Base-by-base conservation (phyloP, 2,113 vertebrate species). In the Eptatretus burgeri region DNA sequence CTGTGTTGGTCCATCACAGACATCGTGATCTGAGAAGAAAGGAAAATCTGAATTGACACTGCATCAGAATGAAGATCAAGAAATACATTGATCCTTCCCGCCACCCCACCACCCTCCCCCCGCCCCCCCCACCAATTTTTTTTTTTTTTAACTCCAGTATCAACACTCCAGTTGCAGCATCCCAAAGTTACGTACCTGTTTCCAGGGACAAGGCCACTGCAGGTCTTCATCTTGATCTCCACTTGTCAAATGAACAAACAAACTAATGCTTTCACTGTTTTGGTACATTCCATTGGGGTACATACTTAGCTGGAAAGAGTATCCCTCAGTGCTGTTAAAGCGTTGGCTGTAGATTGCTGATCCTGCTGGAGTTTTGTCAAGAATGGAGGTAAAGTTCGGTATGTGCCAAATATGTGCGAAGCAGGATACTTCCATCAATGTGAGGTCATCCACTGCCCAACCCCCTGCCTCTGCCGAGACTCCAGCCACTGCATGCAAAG, bases 381-480 rank as follows among this genome's bases (percentile, higher is more conserved):
- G 74, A 49, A 82, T 70, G 1, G 72, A 2, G 1, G 67, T 75
- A 67, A 93, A 85, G 74, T 88, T 77, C 64, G 69, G 76, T 68
- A 94, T 80, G 1, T 77, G 77, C 85, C 88, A 94, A 41, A 75
- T 5, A 0, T 84, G 79, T 63, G 87, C 79, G 19, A 85, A 85
- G 71, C 85, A 93, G 49, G 68, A 71, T 5, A 80, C 83, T 72
- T 93, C 91, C 1, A 86, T 86, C 12, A 93, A 75, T 71, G 86
- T 96, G 69, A 96, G 81, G 67, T 95, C 85, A 2, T 96, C 87
- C 63, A 88, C 73, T 11, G 88, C 89, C 51, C 91, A 70, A 10
- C 85, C 84, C 14, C 86, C 85, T 1, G 41, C 7, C 27, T 41
- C 27, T 41, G 27, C 27, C 27, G 27, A 41, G 27, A 41, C 27